phyloP scores from a whole-genome alignment of 2,888 invertebrate genomes.

The Athalia circularis region DNA sequence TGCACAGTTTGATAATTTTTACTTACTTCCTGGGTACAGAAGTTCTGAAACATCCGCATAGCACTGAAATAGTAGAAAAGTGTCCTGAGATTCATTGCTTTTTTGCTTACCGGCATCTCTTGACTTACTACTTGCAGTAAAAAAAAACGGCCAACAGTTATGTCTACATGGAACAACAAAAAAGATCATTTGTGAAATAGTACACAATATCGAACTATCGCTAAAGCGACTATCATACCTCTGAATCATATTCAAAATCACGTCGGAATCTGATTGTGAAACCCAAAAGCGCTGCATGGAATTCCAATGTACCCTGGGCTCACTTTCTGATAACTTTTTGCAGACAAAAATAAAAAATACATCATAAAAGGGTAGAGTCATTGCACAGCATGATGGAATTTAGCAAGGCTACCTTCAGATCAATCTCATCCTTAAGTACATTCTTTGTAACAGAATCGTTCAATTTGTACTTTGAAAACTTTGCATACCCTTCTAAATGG shows the following conservation, averaged over 20 bases:
- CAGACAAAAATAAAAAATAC: not conserved
- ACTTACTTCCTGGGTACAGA: constrained; percentile 66
- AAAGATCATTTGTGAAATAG: not conserved
- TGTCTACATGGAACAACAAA: constrained; percentile 53
- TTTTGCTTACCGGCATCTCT: constrained; percentile 23
- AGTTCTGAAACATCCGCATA: constrained; percentile 62
- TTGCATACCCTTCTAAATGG: constrained; percentile 60
- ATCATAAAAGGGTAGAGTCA: not conserved
- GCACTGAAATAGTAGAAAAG: constrained; percentile 57
- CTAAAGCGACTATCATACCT: not conserved
- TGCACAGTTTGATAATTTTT: not conserved
- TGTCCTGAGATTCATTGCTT: constrained; percentile 12
- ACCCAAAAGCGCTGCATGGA: constrained; percentile 32
- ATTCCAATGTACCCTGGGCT: constrained; percentile 32
- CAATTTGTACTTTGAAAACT: constrained; percentile 63
- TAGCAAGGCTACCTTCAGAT: constrained; percentile 56
- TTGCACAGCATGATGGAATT: not conserved
- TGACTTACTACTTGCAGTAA: constrained; percentile 43
- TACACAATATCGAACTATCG: not conserved
- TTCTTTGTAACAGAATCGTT: constrained; percentile 57
- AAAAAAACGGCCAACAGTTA: constrained; percentile 65
- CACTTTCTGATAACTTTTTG: constrained; percentile 17
- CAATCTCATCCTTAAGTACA: constrained; percentile 51
- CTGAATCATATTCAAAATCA: constrained; percentile 15
- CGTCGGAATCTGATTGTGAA: constrained; percentile 24